Evolutionary conservation across 92 coral and sea anemone genomes (phyloP).

Genomic region (Muricea muricata): DNA sequence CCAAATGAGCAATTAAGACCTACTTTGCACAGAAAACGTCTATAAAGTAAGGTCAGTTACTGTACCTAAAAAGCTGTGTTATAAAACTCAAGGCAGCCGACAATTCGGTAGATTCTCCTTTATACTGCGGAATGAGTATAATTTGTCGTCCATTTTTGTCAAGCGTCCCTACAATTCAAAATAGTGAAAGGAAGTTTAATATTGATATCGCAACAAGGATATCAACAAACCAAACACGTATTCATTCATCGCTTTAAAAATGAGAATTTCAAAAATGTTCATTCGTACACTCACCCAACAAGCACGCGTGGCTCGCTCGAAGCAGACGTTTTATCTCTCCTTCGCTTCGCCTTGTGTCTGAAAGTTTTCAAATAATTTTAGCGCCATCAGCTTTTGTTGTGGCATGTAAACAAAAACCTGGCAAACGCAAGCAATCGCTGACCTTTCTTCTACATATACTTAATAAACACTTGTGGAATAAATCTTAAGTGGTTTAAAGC

Average conservation of each 20-base stretch:
- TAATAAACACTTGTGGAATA: background rate
- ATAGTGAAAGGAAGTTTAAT: background rate
- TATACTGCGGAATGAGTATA: slow-evolving; percentile 74
- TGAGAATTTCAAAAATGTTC: background rate
- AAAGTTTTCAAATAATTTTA: background rate
- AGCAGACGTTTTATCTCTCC: background rate
- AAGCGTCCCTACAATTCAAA: slow-evolving; percentile 69
- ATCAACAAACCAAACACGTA: background rate
- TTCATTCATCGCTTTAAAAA: background rate
- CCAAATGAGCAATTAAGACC: too few relatives aligned
- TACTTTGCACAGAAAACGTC: too few relatives aligned
- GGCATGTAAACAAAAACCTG: background rate
- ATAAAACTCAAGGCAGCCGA: slow-evolving; percentile 80
- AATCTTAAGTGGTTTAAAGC: slow-evolving; percentile 1
- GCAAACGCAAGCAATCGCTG: background rate
- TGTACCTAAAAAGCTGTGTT: slow-evolving; percentile 87
- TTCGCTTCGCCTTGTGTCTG: background rate
- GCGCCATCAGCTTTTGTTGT: background rate
- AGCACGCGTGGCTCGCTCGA: background rate
- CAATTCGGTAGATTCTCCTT: slow-evolving; percentile 64
- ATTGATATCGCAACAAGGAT: too few relatives aligned
- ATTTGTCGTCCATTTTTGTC: slow-evolving; percentile 89
- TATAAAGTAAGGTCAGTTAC: background rate
- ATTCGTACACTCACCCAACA: background rate
- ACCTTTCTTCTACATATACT: background rate